Evolutionary conservation across 2,797 vertebrate genomes (phyloP).

Genomic region (Taenioides sp.): DNA sequence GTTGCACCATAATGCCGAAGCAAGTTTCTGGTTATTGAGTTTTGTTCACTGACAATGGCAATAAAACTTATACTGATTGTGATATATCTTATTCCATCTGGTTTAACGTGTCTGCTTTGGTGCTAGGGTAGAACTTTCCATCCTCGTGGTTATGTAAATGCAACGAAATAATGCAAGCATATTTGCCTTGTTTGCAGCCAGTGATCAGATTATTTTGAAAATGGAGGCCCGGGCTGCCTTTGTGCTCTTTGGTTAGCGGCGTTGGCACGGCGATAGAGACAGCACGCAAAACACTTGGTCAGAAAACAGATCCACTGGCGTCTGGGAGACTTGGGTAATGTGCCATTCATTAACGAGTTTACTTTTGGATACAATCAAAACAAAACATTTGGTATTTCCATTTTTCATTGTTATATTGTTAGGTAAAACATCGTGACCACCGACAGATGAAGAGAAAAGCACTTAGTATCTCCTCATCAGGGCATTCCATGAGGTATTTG

Average conservation of each 20-base stretch:
- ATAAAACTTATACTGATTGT: background rate
- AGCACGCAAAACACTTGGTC: slow-evolving; percentile 40
- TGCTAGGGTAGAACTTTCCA: background rate
- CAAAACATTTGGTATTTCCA: slow-evolving; percentile 39
- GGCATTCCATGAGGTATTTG: background rate
- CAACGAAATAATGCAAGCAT: slow-evolving; percentile 4
- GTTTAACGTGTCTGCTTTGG: background rate
- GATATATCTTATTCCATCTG: background rate
- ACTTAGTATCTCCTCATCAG: background rate
- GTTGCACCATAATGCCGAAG: too few relatives aligned
- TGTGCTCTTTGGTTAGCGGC: slow-evolving; percentile 28
- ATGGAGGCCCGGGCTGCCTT: slow-evolving; percentile 10
- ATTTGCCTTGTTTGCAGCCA: slow-evolving; percentile 17
- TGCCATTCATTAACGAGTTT: slow-evolving; percentile 73
- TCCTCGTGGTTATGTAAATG: background rate
- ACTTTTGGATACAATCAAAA: slow-evolving; percentile 70
- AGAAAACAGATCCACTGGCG: slow-evolving; percentile 47
- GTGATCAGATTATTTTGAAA: slow-evolving; percentile 9
- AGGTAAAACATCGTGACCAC: background rate
- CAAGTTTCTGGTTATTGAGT: too few relatives aligned
- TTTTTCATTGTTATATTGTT: background rate
- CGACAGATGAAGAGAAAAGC: background rate
- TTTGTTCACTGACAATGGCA: too few relatives aligned
- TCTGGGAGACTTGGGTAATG: slow-evolving; percentile 59
- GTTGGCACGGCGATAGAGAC: slow-evolving; percentile 50